Percentiles rank a stretch among this genome's conserved stretches.
Conservation (phyloP, 2,888 invertebrate species). For the Lepeophtheirus nordmannii region DNA sequence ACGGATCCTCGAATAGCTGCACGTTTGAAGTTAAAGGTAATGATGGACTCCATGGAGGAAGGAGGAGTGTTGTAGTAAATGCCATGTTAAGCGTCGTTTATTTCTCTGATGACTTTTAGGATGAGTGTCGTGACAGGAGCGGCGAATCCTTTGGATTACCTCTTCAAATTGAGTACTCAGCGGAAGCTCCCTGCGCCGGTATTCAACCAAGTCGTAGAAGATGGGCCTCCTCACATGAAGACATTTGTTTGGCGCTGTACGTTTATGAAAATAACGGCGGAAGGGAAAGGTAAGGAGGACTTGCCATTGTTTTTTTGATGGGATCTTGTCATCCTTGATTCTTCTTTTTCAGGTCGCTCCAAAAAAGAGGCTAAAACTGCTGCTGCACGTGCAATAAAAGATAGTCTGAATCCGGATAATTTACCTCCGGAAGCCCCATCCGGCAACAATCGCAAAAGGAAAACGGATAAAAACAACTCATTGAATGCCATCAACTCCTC, state of each 20-base stretch:
- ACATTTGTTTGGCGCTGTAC: constrained; percentile 14
- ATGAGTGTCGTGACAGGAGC: constrained; percentile 9
- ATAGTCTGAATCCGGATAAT: not conserved
- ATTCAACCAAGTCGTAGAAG: constrained; percentile 10
- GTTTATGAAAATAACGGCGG: not conserved
- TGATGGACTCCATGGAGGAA: too few relatives aligned
- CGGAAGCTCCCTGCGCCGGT: constrained; percentile 6
- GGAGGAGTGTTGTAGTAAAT: too few relatives aligned
- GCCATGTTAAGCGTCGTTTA: too few relatives aligned
- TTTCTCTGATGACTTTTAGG: too few relatives aligned
- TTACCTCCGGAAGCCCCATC: constrained; percentile 4
- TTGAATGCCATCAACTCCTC: not conserved
- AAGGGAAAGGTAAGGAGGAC: not conserved
- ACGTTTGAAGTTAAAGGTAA: too few relatives aligned
- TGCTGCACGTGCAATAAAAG: not conserved
- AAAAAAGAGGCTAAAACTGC: constrained; percentile 15
- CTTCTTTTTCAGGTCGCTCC: not conserved
- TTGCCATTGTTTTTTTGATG: not conserved
- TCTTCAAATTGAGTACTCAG: constrained; percentile 13
- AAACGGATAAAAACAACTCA: not conserved
- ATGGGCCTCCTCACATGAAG: constrained; percentile 14
- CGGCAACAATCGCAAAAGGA: not conserved
- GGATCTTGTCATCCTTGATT: too few relatives aligned
- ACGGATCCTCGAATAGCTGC: too few relatives aligned
- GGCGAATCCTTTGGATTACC: constrained; percentile 11